These are phyloP conservation scores for Enteromius mattozi DNA, from an alignment of 2,797 vertebrate genomes.

Conservation along the genomic window DNA sequence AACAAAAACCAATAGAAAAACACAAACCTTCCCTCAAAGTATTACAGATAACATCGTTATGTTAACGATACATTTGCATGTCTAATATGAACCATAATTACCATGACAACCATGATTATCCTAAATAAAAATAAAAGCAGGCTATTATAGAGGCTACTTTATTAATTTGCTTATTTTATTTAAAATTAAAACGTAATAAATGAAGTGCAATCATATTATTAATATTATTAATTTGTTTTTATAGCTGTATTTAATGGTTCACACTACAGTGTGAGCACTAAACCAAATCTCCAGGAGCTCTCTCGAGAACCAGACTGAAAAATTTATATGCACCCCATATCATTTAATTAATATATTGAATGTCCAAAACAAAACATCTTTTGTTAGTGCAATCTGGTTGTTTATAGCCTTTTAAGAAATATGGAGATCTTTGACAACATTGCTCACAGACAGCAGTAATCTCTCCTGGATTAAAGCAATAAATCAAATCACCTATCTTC, in stretches of 20 bases:
- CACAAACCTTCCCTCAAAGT: too few relatives aligned
- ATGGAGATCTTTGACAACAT: not conserved
- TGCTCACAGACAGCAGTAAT: not conserved
- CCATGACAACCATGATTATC: not conserved
- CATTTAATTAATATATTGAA: not conserved
- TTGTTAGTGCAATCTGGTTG: not conserved
- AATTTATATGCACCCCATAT: accelerated
- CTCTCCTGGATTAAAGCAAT: constrained; percentile 11
- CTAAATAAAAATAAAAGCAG: too few relatives aligned
- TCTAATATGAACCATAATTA: not conserved
- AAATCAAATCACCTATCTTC: constrained; percentile 31
- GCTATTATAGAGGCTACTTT: too few relatives aligned
- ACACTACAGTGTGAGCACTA: not conserved
- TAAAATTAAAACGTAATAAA: too few relatives aligned
- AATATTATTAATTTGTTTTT: too few relatives aligned
- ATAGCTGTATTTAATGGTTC: too few relatives aligned
- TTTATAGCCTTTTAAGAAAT: constrained; percentile 5
- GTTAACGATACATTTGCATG: not conserved
- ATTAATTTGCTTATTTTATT: too few relatives aligned
- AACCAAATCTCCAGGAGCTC: not conserved
- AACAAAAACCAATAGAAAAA: too few relatives aligned
- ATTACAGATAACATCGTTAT: too few relatives aligned
- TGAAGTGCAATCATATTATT: too few relatives aligned
- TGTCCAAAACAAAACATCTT: constrained; percentile 1
- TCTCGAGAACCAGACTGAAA: not conserved